A percentile compares a stretch with the other conserved stretches of the same genome.
Conservation (phyloP, 2,888 invertebrate genomes). For the Allacma fusca region DNA sequence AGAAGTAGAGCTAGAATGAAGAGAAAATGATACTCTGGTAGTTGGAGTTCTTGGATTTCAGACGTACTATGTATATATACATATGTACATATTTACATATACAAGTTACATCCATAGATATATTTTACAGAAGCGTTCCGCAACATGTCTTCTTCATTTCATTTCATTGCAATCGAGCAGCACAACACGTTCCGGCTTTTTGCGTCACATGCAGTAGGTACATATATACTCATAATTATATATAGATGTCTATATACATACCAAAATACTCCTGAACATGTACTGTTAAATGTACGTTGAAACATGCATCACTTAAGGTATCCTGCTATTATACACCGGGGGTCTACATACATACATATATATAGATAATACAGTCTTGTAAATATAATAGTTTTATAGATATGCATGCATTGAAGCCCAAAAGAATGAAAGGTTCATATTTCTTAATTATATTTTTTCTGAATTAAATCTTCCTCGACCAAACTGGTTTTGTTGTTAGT, state of each 20-base stretch:
- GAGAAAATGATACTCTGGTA: not conserved
- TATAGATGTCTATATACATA: not conserved
- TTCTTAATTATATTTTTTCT: conserved; percentile 12
- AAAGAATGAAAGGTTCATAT: not conserved
- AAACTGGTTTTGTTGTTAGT: not conserved
- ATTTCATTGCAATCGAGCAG: conserved; percentile 41
- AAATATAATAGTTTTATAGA: conserved; percentile 7
- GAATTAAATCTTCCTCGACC: conserved; percentile 6
- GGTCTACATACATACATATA: too few species aligned
- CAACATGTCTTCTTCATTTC: conserved; percentile 26
- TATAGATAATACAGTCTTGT: too few species aligned
- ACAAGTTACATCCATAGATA: not conserved
- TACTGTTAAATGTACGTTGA: too few species aligned
- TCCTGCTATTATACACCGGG: too few species aligned
- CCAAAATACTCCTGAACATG: too few species aligned
- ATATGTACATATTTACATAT: too few species aligned
- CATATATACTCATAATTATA: not conserved
- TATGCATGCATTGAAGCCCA: not conserved
- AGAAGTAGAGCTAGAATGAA: not conserved
- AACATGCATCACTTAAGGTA: too few species aligned
- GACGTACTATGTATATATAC: too few species aligned
- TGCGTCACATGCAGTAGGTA: not conserved
- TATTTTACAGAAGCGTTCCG: conserved; percentile 20
- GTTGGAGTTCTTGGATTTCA: not conserved
- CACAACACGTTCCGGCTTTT: conserved; percentile 30